Conservation (phyloP, 2,888 invertebrate species). For the Synergus umbraculus region DNA sequence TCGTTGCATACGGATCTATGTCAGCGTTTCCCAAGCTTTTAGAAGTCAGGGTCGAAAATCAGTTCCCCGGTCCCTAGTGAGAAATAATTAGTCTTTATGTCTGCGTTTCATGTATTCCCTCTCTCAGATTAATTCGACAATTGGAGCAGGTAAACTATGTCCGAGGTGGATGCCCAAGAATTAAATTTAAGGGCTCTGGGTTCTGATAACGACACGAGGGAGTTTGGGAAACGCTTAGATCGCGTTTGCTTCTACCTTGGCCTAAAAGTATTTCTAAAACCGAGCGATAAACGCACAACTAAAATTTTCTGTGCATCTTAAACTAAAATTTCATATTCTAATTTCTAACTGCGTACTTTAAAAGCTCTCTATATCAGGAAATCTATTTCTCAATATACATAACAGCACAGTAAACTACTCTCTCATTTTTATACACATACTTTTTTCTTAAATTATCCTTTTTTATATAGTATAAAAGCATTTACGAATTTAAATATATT, state of each 20-base stretch:
- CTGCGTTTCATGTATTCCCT: constrained; percentile 30
- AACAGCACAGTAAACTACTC: constrained; percentile 18
- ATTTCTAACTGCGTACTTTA: constrained; percentile 7
- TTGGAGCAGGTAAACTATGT: constrained; percentile 14
- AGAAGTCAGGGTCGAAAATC: constrained; percentile 31
- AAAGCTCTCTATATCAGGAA: constrained; percentile 28
- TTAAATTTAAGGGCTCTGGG: constrained; percentile 22
- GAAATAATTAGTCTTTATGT: neutral
- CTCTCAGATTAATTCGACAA: constrained; percentile 27
- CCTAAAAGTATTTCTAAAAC: constrained; percentile 17
- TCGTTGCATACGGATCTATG: constrained; percentile 12
- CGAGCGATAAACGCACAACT: constrained; percentile 38
- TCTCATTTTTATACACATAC: neutral
- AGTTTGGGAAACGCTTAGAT: constrained; percentile 27
- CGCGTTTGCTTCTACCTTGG: constrained; percentile 11
- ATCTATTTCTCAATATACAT: constrained; percentile 8
- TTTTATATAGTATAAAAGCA: neutral
- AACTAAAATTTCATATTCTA: constrained; percentile 11
- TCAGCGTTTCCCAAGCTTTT: constrained; percentile 34
- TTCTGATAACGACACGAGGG: constrained; percentile 16
- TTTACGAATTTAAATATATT: neutral
- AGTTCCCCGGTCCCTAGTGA: constrained; percentile 12
- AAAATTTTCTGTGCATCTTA: constrained; percentile 26
- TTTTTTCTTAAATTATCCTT: neutral
- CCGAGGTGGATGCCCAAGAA: constrained; percentile 26